Conservation (phyloP, 1,140 invertebrate species). For the Apis laboriosa region DNA sequence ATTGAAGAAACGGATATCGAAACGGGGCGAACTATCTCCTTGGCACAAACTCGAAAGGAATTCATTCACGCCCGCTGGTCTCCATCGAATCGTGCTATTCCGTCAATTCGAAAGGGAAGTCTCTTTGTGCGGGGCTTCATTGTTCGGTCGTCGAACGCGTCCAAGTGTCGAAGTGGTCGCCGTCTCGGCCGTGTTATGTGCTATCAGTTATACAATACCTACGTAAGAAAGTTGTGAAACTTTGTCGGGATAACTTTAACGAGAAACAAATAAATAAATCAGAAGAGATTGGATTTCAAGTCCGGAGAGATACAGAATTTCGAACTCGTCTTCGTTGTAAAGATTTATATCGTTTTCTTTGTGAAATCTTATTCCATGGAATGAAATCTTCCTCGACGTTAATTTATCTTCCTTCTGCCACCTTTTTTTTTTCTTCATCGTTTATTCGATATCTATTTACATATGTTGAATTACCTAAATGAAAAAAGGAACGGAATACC, state of each 20-base stretch:
- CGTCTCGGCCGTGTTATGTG: slow-evolving; percentile 7
- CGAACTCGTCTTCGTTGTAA: not conserved
- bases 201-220: slow-evolving; percentile 12
- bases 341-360: slow-evolving; percentile 4
- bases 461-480: not conserved
- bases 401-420: not conserved
- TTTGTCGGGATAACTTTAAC: slow-evolving; percentile 55
- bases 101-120: slow-evolving; percentile 49
- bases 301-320: not conserved
- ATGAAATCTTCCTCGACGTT: not conserved
- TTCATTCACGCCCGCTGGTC: slow-evolving; percentile 50
- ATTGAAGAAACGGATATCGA: slow-evolving; percentile 46
- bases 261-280: slow-evolving; percentile 65
- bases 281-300: not conserved
- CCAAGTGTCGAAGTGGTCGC: slow-evolving; percentile 42
- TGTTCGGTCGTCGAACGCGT: slow-evolving; percentile 47
- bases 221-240: slow-evolving; percentile 31
- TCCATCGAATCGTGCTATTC: slow-evolving; percentile 45
- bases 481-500: no score
- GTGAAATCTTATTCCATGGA: not conserved
- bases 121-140: slow-evolving; percentile 55
- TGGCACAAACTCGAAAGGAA: slow-evolving; percentile 42
- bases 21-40: slow-evolving; percentile 32
- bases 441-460: no score
- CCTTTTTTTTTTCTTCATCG: not conserved